Evolutionary conservation across 2,113 vertebrate genomes (phyloP), one percentile per base, ranked within the genome.

Genomic region (Tragelaphus strepsiceros): DNA sequence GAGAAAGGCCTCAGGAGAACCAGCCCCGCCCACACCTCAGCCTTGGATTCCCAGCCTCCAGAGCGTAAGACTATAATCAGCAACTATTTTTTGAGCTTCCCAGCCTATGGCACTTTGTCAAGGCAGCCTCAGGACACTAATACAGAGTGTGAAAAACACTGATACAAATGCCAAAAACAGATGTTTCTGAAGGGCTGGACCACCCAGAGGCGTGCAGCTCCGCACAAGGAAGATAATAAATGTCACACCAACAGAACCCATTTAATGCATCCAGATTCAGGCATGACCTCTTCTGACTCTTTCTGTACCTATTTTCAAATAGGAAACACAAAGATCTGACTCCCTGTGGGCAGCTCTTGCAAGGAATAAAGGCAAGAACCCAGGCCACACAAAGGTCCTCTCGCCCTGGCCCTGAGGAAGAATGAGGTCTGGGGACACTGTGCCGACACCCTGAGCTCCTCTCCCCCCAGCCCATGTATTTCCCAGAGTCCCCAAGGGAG

Each of bases 401-500:
- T 24, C 0, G 0, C 51, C 17, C 30, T 43, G 1, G 9, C 43
- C 32, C 12, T 6, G 32, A 62, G 22, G 53, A 46, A 24, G 32
- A 61, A 2, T 2, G 0, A 32, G 39, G 10, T n/a, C 62, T 3
- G 16, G 24, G 8, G n/a, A 30, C 24, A 6, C 11, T 6, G 14
- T 10, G 49, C 74, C 0, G 1, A 22, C 17, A 71, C 12, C 15
- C 30, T 13, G 7, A 28, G 15, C 77, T 28, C 30, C 74, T 56
- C 7, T 19, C 1, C 35, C 7, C 39, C 11, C 0, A 2, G 3
- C 1, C 43, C 17, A 8, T 2, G 30, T 13, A 1, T 13, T 30
- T 43, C 61, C 2, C 0, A 13, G 30, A 51, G 53, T 10, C 80
- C 39, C 32, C 3, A 1, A 30, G 39, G 71, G 15, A 15, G 28